phyloP scores from a whole-genome alignment of 1,140 invertebrate genomes.

The Philaenus spumarius region DNA sequence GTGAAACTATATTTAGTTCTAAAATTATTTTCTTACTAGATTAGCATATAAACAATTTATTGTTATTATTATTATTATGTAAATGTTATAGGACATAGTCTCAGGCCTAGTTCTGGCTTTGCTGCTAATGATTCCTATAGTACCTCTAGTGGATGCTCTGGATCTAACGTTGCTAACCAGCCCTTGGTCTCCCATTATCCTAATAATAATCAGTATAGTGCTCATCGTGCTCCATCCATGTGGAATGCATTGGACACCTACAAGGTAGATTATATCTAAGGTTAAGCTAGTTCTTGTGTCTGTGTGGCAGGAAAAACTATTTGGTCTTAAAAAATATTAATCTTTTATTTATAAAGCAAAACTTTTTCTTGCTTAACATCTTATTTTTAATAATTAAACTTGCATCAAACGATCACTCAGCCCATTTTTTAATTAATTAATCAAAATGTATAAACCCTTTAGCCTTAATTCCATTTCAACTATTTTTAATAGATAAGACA shows the following conservation, averaged over 20 bases:
- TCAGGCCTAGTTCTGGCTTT: slow-evolving; percentile 62
- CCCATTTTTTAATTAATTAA: too few species aligned
- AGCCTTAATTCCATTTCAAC: too few species aligned
- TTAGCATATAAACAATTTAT: too few species aligned
- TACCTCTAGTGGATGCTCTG: slow-evolving; percentile 64
- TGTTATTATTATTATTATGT: too few species aligned
- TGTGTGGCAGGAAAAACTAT: neutral
- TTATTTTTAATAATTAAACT: too few species aligned
- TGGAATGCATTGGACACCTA: slow-evolving; percentile 68
- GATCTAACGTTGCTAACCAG: slow-evolving; percentile 66
- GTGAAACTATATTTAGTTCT: too few species aligned
- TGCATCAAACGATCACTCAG: too few species aligned
- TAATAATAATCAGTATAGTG: slow-evolving; percentile 55
- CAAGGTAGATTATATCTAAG: slow-evolving; percentile 56
- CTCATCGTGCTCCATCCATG: slow-evolving; percentile 66
- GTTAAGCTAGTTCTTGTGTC: neutral
- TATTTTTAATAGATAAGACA: too few species aligned
- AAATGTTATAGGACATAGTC: slow-evolving; percentile 69
- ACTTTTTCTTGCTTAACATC: too few species aligned
- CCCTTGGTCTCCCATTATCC: slow-evolving; percentile 54
- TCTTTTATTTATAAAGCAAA: too few species aligned
- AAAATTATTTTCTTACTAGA: too few species aligned
- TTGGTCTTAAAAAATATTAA: neutral
- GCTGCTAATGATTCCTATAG: slow-evolving; percentile 57
- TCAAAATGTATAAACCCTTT: too few species aligned